phyloP scores from a whole-genome alignment of 2,888 invertebrate genomes.

The Selenia dentaria region DNA sequence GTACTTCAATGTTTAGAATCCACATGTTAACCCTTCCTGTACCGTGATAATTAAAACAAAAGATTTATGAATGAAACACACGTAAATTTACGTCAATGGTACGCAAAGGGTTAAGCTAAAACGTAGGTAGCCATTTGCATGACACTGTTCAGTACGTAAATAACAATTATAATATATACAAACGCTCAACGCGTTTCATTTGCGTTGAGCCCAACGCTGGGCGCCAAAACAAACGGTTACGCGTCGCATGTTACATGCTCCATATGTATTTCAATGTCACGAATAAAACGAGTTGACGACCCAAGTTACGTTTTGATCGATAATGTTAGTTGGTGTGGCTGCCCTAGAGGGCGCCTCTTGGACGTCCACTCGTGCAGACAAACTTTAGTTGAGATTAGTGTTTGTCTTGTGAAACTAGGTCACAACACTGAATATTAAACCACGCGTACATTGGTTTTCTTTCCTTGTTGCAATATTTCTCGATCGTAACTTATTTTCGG shows the following conservation, averaged over 20 bases:
- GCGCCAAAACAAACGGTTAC: constrained; percentile 49
- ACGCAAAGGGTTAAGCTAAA: no score
- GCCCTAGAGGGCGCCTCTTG: constrained; percentile 1
- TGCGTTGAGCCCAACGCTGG: constrained; percentile 43
- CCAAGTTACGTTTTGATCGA: constrained; percentile 27
- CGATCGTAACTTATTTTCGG: not conserved
- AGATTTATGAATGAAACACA: no score
- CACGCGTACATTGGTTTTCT: no score
- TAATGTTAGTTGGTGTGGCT: constrained; percentile 21
- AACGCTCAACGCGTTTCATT: constrained; percentile 42
- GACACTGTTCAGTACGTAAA: no score
- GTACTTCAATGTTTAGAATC: no score
- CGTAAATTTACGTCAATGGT: no score
- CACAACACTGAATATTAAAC: not conserved
- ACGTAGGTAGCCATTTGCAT: no score
- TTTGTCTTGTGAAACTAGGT: not conserved
- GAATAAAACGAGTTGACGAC: constrained; percentile 30
- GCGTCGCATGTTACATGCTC: constrained; percentile 29
- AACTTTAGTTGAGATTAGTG: not conserved
- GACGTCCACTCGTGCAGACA: not conserved
- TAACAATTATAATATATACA: constrained; percentile 25
- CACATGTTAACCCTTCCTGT: no score
- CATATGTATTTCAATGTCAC: constrained; percentile 32
- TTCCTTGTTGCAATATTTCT: not conserved
- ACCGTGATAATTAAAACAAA: no score